A percentile compares a stretch with the other conserved stretches of the same genome.
phyloP scores from a whole-genome alignment of 2,888 invertebrate species.

The Conchocele bisecta region DNA sequence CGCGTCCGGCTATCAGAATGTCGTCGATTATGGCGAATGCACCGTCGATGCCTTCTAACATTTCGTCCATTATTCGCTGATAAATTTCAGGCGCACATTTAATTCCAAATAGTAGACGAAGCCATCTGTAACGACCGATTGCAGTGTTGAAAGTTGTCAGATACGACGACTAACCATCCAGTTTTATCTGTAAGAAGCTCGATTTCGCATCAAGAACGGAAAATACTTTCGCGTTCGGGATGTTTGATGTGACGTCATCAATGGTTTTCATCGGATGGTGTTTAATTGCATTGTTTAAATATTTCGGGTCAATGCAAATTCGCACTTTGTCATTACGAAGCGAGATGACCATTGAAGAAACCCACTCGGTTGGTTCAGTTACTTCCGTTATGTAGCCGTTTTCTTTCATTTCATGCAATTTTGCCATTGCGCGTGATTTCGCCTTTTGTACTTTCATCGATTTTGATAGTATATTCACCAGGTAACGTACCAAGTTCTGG shows the following conservation, averaged over 20 bases:
- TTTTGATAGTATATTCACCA: no score
- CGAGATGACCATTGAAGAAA: slow-evolving; percentile 57
- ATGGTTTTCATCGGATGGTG: slow-evolving; percentile 62
- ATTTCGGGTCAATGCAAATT: slow-evolving; percentile 60
- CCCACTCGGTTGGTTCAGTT: slow-evolving; percentile 60
- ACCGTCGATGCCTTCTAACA: slow-evolving; percentile 52
- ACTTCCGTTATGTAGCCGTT: slow-evolving; percentile 32
- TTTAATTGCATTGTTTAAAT: slow-evolving; percentile 58
- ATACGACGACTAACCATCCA: slow-evolving; percentile 48
- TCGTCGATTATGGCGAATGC: slow-evolving; percentile 57
- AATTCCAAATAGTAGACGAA: slow-evolving; percentile 57
- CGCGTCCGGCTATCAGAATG: slow-evolving; percentile 51
- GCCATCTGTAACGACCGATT: slow-evolving; percentile 57
- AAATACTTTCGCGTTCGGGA: slow-evolving; percentile 49
- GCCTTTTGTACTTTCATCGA: no score
- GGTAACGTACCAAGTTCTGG: no score
- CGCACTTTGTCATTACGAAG: slow-evolving; percentile 48
- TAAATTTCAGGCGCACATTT: slow-evolving; percentile 59
- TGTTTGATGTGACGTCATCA: slow-evolving; percentile 55
- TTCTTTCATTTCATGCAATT: slow-evolving; percentile 39
- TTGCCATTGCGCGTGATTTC: slow-evolving; percentile 20
- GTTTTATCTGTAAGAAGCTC: slow-evolving; percentile 61
- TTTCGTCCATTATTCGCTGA: slow-evolving; percentile 58
- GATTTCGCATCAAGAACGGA: slow-evolving; percentile 33
- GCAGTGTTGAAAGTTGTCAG: slow-evolving; percentile 66